These are phyloP conservation scores for Xenopus laevis DNA, from an alignment of 2,113 vertebrate species.

Conservation along the genomic window DNA sequence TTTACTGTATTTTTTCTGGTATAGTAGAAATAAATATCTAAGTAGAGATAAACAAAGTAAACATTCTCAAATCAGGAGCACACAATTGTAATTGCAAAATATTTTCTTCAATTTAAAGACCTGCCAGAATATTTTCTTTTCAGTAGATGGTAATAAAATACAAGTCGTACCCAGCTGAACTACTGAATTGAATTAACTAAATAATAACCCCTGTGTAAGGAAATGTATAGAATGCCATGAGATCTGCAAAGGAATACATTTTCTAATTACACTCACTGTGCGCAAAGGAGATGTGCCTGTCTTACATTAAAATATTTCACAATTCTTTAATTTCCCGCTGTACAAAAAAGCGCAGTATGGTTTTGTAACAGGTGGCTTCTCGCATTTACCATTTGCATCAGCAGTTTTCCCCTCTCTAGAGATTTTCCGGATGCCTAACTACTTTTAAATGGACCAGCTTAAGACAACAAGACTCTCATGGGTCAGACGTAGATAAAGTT, in stretches of 20 bases:
- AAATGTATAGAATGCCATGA: too few species aligned
- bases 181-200: too few species aligned
- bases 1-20: too few species aligned
- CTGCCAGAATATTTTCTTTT: too few species aligned
- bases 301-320: slow-evolving; percentile 3
- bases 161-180: too few species aligned
- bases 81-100: too few species aligned
- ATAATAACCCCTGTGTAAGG: too few species aligned
- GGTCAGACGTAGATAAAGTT: slow-evolving; percentile 29
- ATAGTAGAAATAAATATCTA: too few species aligned
- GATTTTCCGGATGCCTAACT: slow-evolving; percentile 28
- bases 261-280: neutral
- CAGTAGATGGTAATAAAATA: too few species aligned
- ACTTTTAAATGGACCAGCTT: slow-evolving; percentile 29
- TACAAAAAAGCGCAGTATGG: neutral
- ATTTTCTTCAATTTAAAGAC: too few species aligned
- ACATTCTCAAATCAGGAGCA: too few species aligned
- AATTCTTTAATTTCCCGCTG: neutral
- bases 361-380: slow-evolving; percentile 29
- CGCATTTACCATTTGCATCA: slow-evolving; percentile 21
- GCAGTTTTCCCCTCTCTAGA: neutral
- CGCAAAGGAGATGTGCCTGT: neutral
- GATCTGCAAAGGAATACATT: neutral
- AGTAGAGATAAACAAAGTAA: too few species aligned
- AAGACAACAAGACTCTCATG: slow-evolving; percentile 32